These are phyloP conservation scores for Panthera tigris DNA, from an alignment of 2,113 vertebrate species.

Conservation along the genomic window DNA sequence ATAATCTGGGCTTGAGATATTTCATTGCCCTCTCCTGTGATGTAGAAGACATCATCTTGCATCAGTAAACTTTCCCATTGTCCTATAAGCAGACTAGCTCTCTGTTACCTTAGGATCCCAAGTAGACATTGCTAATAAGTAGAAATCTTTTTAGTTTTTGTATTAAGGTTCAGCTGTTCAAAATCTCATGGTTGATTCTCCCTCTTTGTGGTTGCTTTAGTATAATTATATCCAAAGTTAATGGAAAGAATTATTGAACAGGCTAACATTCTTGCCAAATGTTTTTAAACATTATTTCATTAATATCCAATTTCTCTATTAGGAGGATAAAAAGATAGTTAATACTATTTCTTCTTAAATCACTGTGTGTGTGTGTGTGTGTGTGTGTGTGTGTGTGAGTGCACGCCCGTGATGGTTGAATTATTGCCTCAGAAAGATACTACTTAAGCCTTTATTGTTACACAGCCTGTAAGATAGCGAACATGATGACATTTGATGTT, in stretches of 20 bases:
- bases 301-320: not conserved
- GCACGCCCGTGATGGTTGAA: not conserved
- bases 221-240: conserved; percentile 15
- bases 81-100: not conserved
- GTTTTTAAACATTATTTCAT: not conserved
- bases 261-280: not conserved
- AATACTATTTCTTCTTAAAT: not conserved
- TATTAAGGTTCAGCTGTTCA: not conserved
- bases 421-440: not conserved
- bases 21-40: not conserved
- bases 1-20: not conserved
- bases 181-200: not conserved
- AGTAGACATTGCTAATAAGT: not conserved
- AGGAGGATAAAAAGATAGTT: not conserved
- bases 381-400: not conserved
- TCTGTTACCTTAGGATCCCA: not conserved
- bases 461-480: not conserved
- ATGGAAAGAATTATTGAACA: not conserved
- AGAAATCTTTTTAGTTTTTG: not conserved
- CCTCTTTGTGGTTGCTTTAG: not conserved
- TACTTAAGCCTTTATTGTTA: not conserved
- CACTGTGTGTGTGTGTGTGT: not conserved
- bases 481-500: not conserved
- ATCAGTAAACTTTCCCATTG: not conserved
- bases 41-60: not conserved